Base-by-base conservation (phyloP, 2,113 vertebrate genomes). In the Talpa occidentalis region DNA sequence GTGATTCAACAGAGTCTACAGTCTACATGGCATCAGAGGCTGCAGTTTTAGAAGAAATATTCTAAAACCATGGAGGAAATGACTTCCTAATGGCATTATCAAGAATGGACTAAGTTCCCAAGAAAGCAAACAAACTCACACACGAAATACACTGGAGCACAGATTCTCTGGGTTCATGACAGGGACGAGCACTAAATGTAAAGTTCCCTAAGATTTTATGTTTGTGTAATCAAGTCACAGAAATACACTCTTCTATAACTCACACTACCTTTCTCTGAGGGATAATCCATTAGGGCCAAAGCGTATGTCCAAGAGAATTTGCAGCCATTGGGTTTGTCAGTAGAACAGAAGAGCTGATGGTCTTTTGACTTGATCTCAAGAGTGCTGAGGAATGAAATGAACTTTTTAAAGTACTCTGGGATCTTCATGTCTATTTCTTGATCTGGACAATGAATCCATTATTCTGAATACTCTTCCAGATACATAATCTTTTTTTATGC, bases 331-430 rank as follows among this genome's bases (percentile, higher is more conserved):
- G 59, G 78, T 67, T 59, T 32, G 62, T 54, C 62, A 87, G 28
- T 40, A 42, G n/a, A 60, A 40, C 15, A 2, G 15, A 77, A 77
- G 17, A n/a, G 40, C 30, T 42, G 10, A 49, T 40, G 56, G 7
- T 73, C 69, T 86, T 73, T 66, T 69, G 70, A 35, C 73, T 74
- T 80, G 22, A 78, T 66, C n/a, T 89, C 60, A 42, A 76, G 49
- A 52, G 32, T 40, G 52, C 52, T 8, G 35, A 35, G 30, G 40
- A 82, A 59, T 30, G 21, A 12, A 14, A 16, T 73, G 60, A 89
- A 49, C 49, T 70, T 60, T 69, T 16, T 54, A 62, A 62, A 74
- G 40, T 10, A 47, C 30, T 26, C 82, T 26, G 15, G 32, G 82
- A 73, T 67, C 24, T 70, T 21, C 12, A 76, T 44, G 49, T 2